These are phyloP conservation scores for Phenganax marumi DNA, from an alignment of 92 coral and sea anemone genomes.

Conservation along the genomic window DNA sequence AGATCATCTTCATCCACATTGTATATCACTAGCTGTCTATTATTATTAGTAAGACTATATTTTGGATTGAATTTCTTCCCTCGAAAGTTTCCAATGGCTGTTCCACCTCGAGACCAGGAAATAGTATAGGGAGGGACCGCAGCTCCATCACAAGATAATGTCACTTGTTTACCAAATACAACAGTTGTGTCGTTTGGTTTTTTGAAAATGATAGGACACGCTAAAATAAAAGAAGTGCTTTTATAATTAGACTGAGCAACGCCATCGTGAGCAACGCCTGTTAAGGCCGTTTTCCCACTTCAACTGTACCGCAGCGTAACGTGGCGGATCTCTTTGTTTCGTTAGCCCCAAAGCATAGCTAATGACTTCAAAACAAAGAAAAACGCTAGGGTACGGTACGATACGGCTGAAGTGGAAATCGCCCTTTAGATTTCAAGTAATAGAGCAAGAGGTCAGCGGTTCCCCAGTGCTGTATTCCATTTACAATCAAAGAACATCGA, in stretches of 20 bases:
- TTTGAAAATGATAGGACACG: conserved; percentile 21
- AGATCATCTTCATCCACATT: conserved; percentile 8
- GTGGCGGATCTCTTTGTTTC: too few species aligned
- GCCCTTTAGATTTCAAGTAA: too few species aligned
- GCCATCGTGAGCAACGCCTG: too few species aligned
- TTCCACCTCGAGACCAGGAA: neutral
- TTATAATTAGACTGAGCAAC: neutral
- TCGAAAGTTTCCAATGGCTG: neutral
- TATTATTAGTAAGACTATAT: neutral
- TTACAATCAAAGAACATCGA: too few species aligned
- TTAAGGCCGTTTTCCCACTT: too few species aligned
- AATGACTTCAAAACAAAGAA: too few species aligned
- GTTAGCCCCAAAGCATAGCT: too few species aligned
- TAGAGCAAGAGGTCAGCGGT: too few species aligned
- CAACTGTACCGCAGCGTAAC: too few species aligned
- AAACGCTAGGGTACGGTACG: too few species aligned
- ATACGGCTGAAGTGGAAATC: too few species aligned
- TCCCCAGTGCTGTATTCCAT: too few species aligned
- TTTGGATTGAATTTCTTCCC: neutral
- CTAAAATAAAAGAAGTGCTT: conserved; percentile 3
- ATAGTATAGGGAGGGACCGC: neutral
- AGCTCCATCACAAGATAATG: conserved; percentile 29
- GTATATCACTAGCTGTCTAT: neutral
- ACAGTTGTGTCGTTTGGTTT: conserved; percentile 1
- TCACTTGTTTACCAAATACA: neutral